A percentile compares a stretch with the other conserved stretches of the same genome.
phyloP scores from a whole-genome alignment of 2,888 invertebrate genomes.

The Zygothrica quintamaculata region DNA sequence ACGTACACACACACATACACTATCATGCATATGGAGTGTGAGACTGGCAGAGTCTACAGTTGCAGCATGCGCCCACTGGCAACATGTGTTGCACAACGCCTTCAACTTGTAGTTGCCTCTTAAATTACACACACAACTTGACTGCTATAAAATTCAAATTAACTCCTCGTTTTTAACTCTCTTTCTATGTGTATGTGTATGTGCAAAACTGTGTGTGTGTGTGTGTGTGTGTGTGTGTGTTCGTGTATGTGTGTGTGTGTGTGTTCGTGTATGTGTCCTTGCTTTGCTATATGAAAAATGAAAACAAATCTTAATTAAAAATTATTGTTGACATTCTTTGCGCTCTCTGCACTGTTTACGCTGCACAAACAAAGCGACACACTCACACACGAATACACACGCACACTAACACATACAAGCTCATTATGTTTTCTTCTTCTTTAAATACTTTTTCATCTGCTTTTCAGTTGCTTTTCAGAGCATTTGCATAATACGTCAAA shows the following conservation, averaged over 20 bases:
- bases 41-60: too few relatives aligned
- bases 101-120: constrained; percentile 39
- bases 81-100: constrained; percentile 76
- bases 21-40: too few relatives aligned
- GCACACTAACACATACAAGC: not conserved
- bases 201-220: constrained; percentile 15
- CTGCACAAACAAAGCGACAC: too few relatives aligned
- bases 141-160: constrained; percentile 80
- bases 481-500: constrained; percentile 40
- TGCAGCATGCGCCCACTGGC: constrained; percentile 56
- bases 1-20: constrained; percentile 28
- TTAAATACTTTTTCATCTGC: constrained; percentile 22
- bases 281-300: constrained; percentile 61
- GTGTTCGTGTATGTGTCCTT: constrained; percentile 17
- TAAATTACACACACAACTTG: constrained; percentile 71
- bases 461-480: constrained; percentile 3
- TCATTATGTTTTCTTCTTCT: not conserved
- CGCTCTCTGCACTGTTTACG: constrained; percentile 32
- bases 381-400: too few relatives aligned
- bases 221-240: constrained; percentile 17
- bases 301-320: constrained; percentile 80
- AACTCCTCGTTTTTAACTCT: constrained; percentile 56
- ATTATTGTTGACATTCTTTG: constrained; percentile 76
- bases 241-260: constrained; percentile 25
- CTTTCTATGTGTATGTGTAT: not conserved